phyloP scores from a whole-genome alignment of 2,113 vertebrate species.

The Platycercus adscitus region DNA sequence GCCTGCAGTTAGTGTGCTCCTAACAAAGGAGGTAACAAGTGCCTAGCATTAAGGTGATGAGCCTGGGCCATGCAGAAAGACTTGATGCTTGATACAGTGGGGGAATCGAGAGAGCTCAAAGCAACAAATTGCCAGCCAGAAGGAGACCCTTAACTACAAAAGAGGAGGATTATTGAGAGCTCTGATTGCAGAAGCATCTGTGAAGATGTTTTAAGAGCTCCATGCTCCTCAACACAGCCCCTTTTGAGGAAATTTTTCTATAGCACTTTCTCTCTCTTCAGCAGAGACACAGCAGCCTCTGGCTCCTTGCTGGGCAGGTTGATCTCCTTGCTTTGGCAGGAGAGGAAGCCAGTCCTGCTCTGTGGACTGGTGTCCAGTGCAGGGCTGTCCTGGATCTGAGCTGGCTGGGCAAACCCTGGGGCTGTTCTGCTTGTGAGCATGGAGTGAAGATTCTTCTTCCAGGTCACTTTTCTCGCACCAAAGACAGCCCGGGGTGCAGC shows the following conservation, averaged over 20 bases:
- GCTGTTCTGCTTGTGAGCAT: neutral
- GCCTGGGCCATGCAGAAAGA: neutral
- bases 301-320: neutral
- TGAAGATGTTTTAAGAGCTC: conserved; percentile 47
- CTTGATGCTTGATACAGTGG: neutral
- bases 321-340: neutral
- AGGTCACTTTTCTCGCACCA: neutral
- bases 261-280: neutral
- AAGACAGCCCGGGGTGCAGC: neutral
- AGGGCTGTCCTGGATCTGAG: neutral
- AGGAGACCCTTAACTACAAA: conserved; percentile 23
- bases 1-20: neutral
- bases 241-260: neutral
- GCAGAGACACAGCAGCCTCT: neutral
- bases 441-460: neutral
- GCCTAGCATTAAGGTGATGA: neutral
- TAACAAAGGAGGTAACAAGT: neutral
- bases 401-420: neutral
- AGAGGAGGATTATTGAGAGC: conserved; percentile 36
- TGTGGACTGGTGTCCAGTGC: neutral
- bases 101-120: neutral
- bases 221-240: neutral
- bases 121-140: conserved; percentile 35
- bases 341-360: neutral
- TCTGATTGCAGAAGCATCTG: conserved; percentile 53